These are phyloP conservation scores for Leiothrix lutea DNA, from an alignment of 2,113 vertebrate species.

Conservation along the genomic window DNA sequence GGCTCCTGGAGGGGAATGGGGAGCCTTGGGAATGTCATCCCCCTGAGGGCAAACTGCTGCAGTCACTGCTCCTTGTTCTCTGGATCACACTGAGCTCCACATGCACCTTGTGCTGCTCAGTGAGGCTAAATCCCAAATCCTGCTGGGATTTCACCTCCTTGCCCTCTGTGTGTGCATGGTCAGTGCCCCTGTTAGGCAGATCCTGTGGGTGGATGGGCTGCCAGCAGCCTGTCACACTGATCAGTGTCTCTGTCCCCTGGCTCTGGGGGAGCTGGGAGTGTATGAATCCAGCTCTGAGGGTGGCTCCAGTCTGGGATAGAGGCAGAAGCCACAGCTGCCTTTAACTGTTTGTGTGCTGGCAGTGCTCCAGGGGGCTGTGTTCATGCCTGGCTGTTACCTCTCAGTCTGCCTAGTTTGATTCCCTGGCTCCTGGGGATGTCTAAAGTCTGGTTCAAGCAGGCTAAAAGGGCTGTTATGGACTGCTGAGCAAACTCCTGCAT, in stretches of 20 bases:
- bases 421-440: background rate
- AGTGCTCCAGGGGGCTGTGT: background rate
- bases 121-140: background rate
- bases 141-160: conserved; percentile 34
- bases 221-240: background rate
- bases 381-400: background rate
- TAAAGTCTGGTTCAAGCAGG: background rate
- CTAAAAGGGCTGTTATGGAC: background rate
- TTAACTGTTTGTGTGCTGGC: background rate
- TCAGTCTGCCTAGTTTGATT: background rate
- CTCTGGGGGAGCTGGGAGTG: background rate
- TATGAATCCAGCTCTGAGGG: background rate
- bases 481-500: background rate
- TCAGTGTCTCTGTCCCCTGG: background rate
- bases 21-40: background rate
- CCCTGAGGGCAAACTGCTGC: background rate
- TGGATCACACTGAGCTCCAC: background rate
- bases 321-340: background rate
- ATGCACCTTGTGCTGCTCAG: background rate
- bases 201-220: background rate
- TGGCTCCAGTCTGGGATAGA: background rate
- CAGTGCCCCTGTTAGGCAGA: background rate
- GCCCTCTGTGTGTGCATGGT: background rate
- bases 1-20: background rate
- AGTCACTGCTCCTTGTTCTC: background rate